Conservation (phyloP, 1,140 invertebrate species). For the Macrosteles quadrilineatus region DNA sequence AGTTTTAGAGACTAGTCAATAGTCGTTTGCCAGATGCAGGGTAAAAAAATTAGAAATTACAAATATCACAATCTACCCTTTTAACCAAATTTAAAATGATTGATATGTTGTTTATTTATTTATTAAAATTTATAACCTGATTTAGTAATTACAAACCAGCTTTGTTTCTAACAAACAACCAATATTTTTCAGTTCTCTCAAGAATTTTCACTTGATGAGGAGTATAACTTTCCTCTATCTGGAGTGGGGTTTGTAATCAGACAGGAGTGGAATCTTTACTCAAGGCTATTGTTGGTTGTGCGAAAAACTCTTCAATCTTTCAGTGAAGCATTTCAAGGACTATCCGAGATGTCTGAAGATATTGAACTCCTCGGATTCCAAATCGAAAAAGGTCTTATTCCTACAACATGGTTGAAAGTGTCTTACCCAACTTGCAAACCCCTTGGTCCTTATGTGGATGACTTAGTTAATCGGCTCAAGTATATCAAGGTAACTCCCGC, state of each 20-base stretch:
- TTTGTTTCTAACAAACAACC: too few relatives aligned
- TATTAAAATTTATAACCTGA: too few relatives aligned
- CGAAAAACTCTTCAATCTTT: not conserved
- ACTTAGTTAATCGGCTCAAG: slow-evolving; percentile 77
- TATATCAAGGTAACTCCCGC: slow-evolving; percentile 63
- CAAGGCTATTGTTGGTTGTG: not conserved
- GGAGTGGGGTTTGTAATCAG: not conserved
- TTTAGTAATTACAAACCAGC: too few relatives aligned
- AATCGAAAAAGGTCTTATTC: not conserved
- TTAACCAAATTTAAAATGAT: too few relatives aligned
- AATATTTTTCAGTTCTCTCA: too few relatives aligned
- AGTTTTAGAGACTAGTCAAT: too few relatives aligned
- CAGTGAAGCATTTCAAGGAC: not conserved
- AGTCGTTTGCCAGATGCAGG: too few relatives aligned
- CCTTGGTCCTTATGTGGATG: slow-evolving; percentile 78
- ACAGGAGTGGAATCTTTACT: not conserved
- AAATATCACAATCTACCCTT: too few relatives aligned
- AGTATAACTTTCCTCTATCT: too few relatives aligned
- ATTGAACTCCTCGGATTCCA: not conserved
- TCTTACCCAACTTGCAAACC: slow-evolving; percentile 44
- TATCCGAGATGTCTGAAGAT: not conserved
- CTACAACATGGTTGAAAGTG: not conserved
- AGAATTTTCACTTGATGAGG: too few relatives aligned
- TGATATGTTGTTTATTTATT: too few relatives aligned
- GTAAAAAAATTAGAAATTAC: too few relatives aligned